phyloP scores from a whole-genome alignment of 2,113 vertebrate genomes.

The Coryphaenoides rupestris region DNA sequence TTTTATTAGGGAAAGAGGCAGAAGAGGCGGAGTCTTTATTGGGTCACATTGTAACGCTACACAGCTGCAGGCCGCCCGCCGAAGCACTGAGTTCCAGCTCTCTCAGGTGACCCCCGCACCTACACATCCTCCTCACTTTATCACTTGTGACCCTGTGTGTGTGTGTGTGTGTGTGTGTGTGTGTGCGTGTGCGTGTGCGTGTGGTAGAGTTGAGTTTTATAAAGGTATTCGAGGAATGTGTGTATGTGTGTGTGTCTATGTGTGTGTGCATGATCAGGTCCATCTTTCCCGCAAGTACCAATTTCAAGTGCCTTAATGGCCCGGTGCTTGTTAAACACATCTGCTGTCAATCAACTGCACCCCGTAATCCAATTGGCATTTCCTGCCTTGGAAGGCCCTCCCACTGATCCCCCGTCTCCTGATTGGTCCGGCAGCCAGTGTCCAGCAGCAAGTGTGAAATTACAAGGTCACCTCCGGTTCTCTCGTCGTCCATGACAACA shows the following conservation, averaged over 20 bases:
- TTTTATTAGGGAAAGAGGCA: slow-evolving; percentile 71
- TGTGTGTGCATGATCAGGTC: slow-evolving; percentile 25
- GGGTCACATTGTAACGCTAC: slow-evolving; percentile 76
- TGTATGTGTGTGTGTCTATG: not conserved
- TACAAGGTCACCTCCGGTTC: too few relatives aligned
- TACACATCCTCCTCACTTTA: slow-evolving; percentile 24
- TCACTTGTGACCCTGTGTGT: slow-evolving; percentile 4
- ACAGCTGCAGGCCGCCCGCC: slow-evolving; percentile 68
- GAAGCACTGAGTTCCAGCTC: slow-evolving; percentile 47
- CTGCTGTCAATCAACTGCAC: slow-evolving; percentile 71
- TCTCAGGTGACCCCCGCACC: slow-evolving; percentile 35
- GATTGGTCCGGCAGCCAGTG: slow-evolving; percentile 27
- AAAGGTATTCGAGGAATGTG: not conserved
- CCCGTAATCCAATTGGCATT: slow-evolving; percentile 69
- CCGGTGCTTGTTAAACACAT: slow-evolving; percentile 68
- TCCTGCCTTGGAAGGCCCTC: slow-evolving; percentile 53
- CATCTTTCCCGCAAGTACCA: slow-evolving; percentile 24
- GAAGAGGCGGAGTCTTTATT: slow-evolving; percentile 70
- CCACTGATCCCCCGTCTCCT: slow-evolving; percentile 42
- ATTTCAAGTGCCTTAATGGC: slow-evolving; percentile 47
- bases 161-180: slow-evolving; percentile 1
- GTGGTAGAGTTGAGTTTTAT: not conserved
- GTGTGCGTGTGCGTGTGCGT: not conserved
- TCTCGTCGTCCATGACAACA: too few relatives aligned
- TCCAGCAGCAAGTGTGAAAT: too few relatives aligned